These are phyloP conservation scores for Cherax quadricarinatus DNA, from an alignment of 1,140 invertebrate species.

Conservation along the genomic window DNA sequence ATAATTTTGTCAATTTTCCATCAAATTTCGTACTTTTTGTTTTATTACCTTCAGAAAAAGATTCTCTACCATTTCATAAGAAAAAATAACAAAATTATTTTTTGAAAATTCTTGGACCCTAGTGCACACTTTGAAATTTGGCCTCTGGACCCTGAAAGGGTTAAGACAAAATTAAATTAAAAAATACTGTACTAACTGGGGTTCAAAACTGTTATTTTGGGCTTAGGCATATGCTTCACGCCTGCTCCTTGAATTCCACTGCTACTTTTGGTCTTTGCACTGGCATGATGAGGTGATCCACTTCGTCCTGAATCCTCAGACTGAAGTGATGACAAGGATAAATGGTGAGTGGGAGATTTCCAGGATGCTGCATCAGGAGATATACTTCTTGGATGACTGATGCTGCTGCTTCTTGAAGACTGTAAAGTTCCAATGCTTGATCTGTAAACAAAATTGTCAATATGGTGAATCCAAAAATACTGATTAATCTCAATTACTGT, in stretches of 20 bases:
- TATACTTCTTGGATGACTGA: constrained; percentile 19
- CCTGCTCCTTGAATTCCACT: background rate
- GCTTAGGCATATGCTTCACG: background rate
- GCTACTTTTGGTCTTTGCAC: background rate
- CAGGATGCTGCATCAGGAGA: constrained; percentile 20
- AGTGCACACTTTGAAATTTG: too few relatives aligned
- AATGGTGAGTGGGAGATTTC: constrained; percentile 29
- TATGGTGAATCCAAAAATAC: background rate
- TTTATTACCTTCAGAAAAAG: too few relatives aligned
- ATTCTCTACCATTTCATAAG: too few relatives aligned
- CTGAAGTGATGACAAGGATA: constrained; percentile 24
- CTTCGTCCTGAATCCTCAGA: constrained; percentile 46
- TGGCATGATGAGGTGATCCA: constrained; percentile 31
- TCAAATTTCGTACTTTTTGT: too few relatives aligned
- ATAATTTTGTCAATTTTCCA: too few relatives aligned
- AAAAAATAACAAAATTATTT: too few relatives aligned
- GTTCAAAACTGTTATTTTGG: constrained; percentile 32
- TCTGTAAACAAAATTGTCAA: background rate
- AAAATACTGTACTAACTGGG: constrained; percentile 10
- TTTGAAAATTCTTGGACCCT: too few relatives aligned
- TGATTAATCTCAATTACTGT: too few relatives aligned
- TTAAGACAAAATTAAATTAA: too few relatives aligned
- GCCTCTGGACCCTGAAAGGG: too few relatives aligned
- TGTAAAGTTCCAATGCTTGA: constrained; percentile 57
- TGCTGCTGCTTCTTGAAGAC: constrained; percentile 48